A percentile compares a stretch with the other conserved stretches of the same genome.
These are phyloP conservation scores for Discoglossus pictus DNA, from an alignment of 2,797 vertebrate genomes.

Conservation along the genomic window DNA sequence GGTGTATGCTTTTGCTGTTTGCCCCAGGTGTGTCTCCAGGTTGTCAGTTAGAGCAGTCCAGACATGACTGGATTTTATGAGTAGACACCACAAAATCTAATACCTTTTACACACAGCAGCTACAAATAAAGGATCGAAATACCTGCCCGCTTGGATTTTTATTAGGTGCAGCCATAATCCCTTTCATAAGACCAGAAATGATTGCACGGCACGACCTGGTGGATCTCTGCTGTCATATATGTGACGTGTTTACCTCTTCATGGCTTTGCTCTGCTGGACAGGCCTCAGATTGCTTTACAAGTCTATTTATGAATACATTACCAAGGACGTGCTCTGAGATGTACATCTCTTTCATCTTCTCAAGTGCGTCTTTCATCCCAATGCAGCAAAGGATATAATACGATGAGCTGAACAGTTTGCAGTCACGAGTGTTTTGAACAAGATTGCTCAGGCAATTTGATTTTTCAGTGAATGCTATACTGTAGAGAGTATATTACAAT, in stretches of 20 bases:
- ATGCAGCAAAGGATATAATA: conserved; percentile 1
- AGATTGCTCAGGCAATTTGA: conserved; percentile 1
- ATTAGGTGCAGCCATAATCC: conserved; percentile 41
- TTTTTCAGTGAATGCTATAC: background rate
- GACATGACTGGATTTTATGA: conserved; percentile 41
- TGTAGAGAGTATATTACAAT: background rate
- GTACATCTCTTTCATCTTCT: conserved; percentile 18
- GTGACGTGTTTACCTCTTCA: background rate
- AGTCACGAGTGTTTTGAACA: conserved; percentile 4
- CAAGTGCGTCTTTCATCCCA: conserved; percentile 23
- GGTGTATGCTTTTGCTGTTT: conserved; percentile 31
- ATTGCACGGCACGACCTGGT: conserved; percentile 19
- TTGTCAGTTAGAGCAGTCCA: conserved; percentile 38
- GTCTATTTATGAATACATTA: conserved; percentile 15
- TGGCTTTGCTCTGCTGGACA: background rate
- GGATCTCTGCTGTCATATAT: conserved; percentile 1
- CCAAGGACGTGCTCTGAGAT: background rate
- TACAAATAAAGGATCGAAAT: conserved; percentile 37
- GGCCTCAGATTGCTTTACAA: background rate
- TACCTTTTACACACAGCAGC: conserved; percentile 24
- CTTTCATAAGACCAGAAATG: conserved; percentile 15
- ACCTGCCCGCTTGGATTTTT: conserved; percentile 26
- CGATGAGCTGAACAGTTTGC: background rate
- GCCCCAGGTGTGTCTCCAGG: conserved; percentile 43
- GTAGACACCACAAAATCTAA: conserved; percentile 25